These are phyloP conservation scores for Pseudomyrmex dendroicus DNA, from an alignment of 1,140 invertebrate species.

Conservation along the genomic window DNA sequence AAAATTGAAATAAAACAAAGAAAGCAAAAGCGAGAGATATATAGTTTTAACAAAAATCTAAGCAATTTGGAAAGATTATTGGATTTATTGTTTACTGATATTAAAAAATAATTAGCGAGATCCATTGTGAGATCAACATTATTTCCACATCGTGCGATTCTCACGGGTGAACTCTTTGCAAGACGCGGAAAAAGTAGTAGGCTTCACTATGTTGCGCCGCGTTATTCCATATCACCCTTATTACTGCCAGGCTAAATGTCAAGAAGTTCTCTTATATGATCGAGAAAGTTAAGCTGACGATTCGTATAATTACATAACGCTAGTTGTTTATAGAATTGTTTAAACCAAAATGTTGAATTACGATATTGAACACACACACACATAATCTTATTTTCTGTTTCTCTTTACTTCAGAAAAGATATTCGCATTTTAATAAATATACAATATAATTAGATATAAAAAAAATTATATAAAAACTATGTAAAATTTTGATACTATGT, in stretches of 20 bases:
- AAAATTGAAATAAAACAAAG: too few relatives aligned
- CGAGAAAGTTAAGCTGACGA: constrained; percentile 41
- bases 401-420: too few relatives aligned
- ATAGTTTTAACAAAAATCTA: background rate
- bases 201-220: constrained; percentile 42
- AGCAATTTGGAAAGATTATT: background rate
- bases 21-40: background rate
- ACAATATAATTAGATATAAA: background rate
- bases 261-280: constrained; percentile 71
- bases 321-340: background rate
- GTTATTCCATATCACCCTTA: constrained; percentile 61
- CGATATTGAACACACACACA: background rate
- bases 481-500: constrained; percentile 8
- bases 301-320: constrained; percentile 50
- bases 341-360: constrained; percentile 2
- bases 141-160: constrained; percentile 60
- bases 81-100: too few relatives aligned
- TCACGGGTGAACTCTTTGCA: constrained; percentile 52
- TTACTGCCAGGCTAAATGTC: constrained; percentile 66
- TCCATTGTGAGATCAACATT: constrained; percentile 24
- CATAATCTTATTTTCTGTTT: background rate
- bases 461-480: constrained; percentile 20
- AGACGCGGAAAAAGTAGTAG: constrained; percentile 48
- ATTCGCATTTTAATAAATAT: too few relatives aligned
- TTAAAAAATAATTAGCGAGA: background rate